Evolutionary conservation across 2,113 vertebrate species (phyloP).

Genomic region (Clupea harengus): DNA sequence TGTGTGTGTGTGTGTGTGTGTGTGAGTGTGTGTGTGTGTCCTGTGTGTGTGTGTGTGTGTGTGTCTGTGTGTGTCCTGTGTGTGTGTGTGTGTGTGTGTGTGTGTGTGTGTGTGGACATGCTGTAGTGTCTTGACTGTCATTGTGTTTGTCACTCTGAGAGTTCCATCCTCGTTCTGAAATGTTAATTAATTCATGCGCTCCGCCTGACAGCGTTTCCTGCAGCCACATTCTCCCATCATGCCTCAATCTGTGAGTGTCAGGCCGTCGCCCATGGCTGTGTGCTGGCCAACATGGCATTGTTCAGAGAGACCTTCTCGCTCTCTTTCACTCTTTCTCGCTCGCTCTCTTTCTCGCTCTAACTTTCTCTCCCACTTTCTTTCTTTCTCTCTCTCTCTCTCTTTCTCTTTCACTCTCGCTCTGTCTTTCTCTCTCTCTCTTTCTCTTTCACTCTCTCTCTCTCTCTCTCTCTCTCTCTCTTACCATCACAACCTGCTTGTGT

Average conservation of each 20-base stretch:
- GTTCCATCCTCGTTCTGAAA: constrained; percentile 4
- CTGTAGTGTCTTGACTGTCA: background rate
- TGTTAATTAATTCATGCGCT: constrained; percentile 13
- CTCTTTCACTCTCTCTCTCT: background rate
- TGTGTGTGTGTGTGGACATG: background rate
- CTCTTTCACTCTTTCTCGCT: no score
- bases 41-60: background rate
- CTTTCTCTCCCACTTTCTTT: no score
- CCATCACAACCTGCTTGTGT: background rate
- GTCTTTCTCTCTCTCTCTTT: constrained; percentile 7
- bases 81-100: background rate
- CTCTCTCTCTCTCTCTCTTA: constrained; percentile 6
- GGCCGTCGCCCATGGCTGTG: constrained; percentile 25
- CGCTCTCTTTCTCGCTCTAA: no score
- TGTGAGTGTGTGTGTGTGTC: background rate
- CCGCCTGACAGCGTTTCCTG: background rate
- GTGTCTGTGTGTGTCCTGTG: background rate
- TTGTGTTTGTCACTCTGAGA: background rate
- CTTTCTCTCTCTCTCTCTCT: background rate
- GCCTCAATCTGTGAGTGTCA: background rate
- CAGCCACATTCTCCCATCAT: background rate
- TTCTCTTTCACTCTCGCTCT: no score
- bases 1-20: background rate
- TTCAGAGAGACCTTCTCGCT: no score
- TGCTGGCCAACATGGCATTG: background rate